These are phyloP conservation scores for Pegoplata infirma DNA, from an alignment of 2,888 invertebrate species.

Conservation along the genomic window DNA sequence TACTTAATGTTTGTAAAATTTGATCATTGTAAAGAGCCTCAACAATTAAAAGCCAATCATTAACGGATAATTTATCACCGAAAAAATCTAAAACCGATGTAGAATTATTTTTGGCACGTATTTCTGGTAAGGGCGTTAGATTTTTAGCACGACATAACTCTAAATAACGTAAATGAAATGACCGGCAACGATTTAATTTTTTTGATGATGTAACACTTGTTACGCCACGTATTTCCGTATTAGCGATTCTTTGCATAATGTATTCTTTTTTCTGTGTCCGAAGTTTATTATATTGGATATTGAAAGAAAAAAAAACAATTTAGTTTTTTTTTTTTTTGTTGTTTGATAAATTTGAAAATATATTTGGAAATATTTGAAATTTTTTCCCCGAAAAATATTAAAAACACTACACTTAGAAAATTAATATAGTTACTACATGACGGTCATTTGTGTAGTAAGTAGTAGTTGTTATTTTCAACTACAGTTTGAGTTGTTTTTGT, in stretches of 20 bases:
- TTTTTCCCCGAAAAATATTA: too few relatives aligned
- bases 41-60: constrained; percentile 87
- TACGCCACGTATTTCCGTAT: constrained; percentile 64
- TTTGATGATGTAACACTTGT: constrained; percentile 63
- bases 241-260: constrained; percentile 57
- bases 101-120: constrained; percentile 75
- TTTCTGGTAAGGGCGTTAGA: constrained; percentile 70
- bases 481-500: too few relatives aligned
- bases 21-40: constrained; percentile 86
- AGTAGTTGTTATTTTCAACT: too few relatives aligned
- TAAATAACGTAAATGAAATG: constrained; percentile 77
- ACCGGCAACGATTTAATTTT: constrained; percentile 73
- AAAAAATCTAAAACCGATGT: constrained; percentile 83
- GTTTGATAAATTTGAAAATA: too few relatives aligned
- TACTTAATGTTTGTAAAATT: constrained; percentile 83
- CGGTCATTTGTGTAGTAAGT: too few relatives aligned
- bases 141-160: constrained; percentile 77
- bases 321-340: too few relatives aligned
- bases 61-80: constrained; percentile 86
- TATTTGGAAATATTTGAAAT: too few relatives aligned
- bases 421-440: too few relatives aligned
- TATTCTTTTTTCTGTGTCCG: too few relatives aligned
- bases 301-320: too few relatives aligned
- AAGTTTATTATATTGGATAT: too few relatives aligned
- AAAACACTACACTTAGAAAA: too few relatives aligned